These are phyloP conservation scores for Zygaena filipendulae DNA, from an alignment of 2,888 invertebrate genomes.

Conservation along the genomic window DNA sequence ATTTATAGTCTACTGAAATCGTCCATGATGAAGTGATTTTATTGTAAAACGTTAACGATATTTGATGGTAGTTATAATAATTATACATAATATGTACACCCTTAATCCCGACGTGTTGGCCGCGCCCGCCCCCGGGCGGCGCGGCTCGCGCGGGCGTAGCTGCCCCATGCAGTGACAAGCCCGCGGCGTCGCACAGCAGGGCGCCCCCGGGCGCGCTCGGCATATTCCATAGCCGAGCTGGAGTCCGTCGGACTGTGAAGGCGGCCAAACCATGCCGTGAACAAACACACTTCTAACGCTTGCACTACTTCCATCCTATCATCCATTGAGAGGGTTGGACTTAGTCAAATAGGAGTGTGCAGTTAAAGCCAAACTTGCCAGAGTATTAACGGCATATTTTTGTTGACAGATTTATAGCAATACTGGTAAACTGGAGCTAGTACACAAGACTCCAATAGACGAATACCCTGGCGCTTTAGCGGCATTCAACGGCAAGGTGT, in stretches of 20 bases:
- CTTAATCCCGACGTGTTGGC: constrained; percentile 48
- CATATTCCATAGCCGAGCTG: constrained; percentile 82
- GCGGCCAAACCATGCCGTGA: constrained; percentile 73
- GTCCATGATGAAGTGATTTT: too few relatives aligned
- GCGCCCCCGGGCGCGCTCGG: constrained; percentile 66
- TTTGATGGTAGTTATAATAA: too few relatives aligned
- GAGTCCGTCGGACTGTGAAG: constrained; percentile 75
- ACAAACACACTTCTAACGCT: constrained; percentile 39
- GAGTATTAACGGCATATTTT: too few relatives aligned
- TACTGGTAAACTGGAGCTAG: constrained; percentile 87
- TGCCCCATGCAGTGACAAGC: constrained; percentile 60
- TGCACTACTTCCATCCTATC: not conserved
- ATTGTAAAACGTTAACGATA: too few relatives aligned
- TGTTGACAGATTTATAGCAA: constrained; percentile 70
- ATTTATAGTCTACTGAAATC: too few relatives aligned
- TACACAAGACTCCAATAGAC: constrained; percentile 94
- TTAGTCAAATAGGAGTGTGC: too few relatives aligned
- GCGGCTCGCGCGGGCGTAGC: constrained; percentile 62
- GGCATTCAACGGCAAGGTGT: constrained; percentile 88
- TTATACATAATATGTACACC: too few relatives aligned
- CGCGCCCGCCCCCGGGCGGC: constrained; percentile 34
- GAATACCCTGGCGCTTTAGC: constrained; percentile 92
- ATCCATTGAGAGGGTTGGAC: too few relatives aligned
- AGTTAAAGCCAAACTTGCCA: too few relatives aligned
- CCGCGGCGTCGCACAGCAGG: constrained; percentile 74